Percentiles rank a stretch among this genome's conserved stretches.
These are phyloP conservation scores for Thymelicus acteon DNA, from an alignment of 2,888 invertebrate species.

Conservation along the genomic window DNA sequence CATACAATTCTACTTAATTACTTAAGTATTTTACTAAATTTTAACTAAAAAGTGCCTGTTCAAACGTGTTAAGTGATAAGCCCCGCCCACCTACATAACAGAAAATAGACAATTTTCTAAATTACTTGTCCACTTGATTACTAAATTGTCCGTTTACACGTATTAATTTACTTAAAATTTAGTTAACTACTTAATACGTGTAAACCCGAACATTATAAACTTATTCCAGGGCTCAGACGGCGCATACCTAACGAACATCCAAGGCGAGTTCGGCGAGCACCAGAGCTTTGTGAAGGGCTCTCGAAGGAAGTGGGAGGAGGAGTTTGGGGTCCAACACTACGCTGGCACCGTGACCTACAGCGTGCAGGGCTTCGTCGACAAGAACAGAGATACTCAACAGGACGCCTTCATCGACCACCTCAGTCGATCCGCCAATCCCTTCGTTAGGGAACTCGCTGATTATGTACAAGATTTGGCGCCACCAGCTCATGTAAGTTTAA, in stretches of 20 bases:
- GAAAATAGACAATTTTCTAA: too few relatives aligned
- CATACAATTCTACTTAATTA: too few relatives aligned
- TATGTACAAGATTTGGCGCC: constrained; percentile 82
- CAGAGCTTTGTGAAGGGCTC: constrained; percentile 94
- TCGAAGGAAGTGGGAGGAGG: constrained; percentile 94
- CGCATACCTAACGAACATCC: constrained; percentile 94
- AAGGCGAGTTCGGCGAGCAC: constrained; percentile 93
- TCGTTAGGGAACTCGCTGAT: constrained; percentile 90
- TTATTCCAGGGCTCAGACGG: constrained; percentile 90
- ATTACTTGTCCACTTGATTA: too few relatives aligned
- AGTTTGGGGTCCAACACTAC: constrained; percentile 95
- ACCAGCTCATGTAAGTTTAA: constrained; percentile 85
- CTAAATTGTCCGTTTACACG: too few relatives aligned
- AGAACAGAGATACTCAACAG: constrained; percentile 96
- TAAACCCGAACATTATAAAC: too few relatives aligned
- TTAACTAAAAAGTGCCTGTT: too few relatives aligned
- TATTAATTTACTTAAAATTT: too few relatives aligned
- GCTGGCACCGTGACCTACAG: constrained; percentile 94
- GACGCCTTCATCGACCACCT: constrained; percentile 96
- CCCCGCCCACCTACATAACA: too few relatives aligned
- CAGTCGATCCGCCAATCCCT: constrained; percentile 92
- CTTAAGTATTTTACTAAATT: too few relatives aligned
- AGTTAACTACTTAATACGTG: too few relatives aligned
- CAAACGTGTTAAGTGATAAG: too few relatives aligned
- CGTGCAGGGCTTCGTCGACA: constrained; percentile 93